phyloP scores from a whole-genome alignment of 2,888 invertebrate species.

The Latheticus oryzae region DNA sequence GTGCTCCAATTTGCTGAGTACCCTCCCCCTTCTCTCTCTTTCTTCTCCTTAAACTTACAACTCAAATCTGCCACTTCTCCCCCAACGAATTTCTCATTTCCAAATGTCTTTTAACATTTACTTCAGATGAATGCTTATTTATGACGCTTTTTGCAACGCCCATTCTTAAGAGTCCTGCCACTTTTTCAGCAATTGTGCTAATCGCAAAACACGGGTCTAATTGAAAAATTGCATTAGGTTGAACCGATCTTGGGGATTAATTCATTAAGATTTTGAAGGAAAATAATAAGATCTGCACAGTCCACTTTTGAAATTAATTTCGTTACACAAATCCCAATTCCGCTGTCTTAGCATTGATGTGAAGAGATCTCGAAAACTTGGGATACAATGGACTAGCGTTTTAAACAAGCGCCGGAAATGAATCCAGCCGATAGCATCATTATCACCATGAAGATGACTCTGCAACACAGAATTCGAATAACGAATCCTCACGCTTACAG shows the following conservation, averaged over 20 bases:
- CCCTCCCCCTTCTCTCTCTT: slow-evolving; percentile 43
- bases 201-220: slow-evolving; percentile 38
- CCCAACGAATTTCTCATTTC: slow-evolving; percentile 52
- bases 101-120: slow-evolving; percentile 53
- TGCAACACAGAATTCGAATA: too few species aligned
- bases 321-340: too few species aligned
- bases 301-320: too few species aligned
- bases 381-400: slow-evolving; percentile 59
- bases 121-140: slow-evolving; percentile 53
- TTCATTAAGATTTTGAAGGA: too few species aligned
- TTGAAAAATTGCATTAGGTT: slow-evolving; percentile 27
- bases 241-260: slow-evolving; percentile 16
- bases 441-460: too few species aligned
- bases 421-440: too few species aligned
- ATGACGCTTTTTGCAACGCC: slow-evolving; percentile 49
- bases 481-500: too few species aligned
- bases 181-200: slow-evolving; percentile 46
- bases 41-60: slow-evolving; percentile 39
- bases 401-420: slow-evolving; percentile 52
- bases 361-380: slow-evolving; percentile 49
- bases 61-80: slow-evolving; percentile 47
- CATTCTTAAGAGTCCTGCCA: slow-evolving; percentile 37
- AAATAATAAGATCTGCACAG: too few species aligned
- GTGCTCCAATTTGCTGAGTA: slow-evolving; percentile 62
- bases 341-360: slow-evolving; percentile 18